Evolutionary conservation across 2,113 vertebrate genomes (phyloP).

Genomic region (Cyphomyrus plagiostoma): DNA sequence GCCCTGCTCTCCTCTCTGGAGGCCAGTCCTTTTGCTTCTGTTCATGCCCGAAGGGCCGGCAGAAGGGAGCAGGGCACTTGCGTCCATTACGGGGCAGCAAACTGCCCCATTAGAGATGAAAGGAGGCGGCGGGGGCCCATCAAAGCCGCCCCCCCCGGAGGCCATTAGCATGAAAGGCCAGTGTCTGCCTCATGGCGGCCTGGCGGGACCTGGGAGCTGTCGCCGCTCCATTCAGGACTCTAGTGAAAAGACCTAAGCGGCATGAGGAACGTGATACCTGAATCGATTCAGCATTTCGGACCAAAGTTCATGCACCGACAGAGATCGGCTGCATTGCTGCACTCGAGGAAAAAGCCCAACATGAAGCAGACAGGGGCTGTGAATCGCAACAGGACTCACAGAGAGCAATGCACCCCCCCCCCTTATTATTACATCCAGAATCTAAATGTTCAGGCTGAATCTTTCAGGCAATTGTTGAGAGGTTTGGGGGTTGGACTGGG

Average conservation of each 20-base stretch:
- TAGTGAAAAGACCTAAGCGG: background rate
- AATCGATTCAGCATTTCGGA: background rate
- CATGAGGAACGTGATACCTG: background rate
- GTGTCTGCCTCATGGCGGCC: conserved; percentile 30
- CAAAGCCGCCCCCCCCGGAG: conserved; percentile 52
- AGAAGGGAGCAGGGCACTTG: conserved; percentile 39
- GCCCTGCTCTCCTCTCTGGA: background rate
- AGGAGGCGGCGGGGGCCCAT: conserved; percentile 56
- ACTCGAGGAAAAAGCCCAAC: background rate
- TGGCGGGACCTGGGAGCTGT: background rate
- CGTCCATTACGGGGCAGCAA: conserved; percentile 64
- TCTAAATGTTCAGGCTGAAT: background rate
- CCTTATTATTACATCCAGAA: background rate
- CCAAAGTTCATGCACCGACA: too few relatives aligned
- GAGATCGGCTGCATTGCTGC: too few relatives aligned
- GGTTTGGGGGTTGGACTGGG: background rate
- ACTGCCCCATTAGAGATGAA: conserved; percentile 70
- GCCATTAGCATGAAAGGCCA: conserved; percentile 47
- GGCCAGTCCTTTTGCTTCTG: background rate
- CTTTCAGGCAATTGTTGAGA: background rate
- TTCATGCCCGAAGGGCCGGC: background rate
- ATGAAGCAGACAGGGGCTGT: background rate
- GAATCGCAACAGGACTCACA: background rate
- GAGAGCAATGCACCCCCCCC: background rate
- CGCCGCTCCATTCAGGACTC: background rate